These are phyloP conservation scores for Nibea albiflora DNA, from an alignment of 2,113 vertebrate genomes.

Conservation along the genomic window DNA sequence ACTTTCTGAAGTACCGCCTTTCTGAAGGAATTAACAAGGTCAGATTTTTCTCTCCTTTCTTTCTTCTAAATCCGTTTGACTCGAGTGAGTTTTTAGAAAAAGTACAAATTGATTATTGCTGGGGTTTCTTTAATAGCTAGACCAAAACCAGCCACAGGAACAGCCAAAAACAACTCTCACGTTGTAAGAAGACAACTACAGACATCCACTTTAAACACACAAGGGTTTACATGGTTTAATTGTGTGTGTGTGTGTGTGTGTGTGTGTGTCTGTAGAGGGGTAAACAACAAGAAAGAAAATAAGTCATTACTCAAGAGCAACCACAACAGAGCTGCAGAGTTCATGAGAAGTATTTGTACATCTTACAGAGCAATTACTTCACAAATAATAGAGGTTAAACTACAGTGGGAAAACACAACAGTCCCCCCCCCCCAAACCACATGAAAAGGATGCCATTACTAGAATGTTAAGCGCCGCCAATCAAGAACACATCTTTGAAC, in stretches of 20 bases:
- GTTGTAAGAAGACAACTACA: conserved; percentile 6
- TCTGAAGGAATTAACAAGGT: conserved; percentile 1
- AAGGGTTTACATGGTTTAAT: background rate
- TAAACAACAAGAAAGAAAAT: conserved; percentile 25
- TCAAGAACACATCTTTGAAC: conserved; percentile 63
- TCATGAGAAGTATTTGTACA: conserved; percentile 60
- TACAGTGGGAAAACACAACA: conserved; percentile 63
- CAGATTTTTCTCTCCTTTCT: background rate
- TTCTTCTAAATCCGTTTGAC: background rate
- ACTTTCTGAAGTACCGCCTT: conserved; percentile 16
- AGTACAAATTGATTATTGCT: background rate
- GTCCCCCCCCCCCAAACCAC: conserved; percentile 42
- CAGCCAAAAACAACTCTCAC: background rate
- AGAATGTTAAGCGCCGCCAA: conserved; percentile 48
- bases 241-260: background rate
- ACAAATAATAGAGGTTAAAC: conserved; percentile 60
- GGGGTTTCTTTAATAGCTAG: background rate
- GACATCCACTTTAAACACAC: background rate
- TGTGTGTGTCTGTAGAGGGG: background rate
- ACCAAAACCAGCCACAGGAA: conserved; percentile 8
- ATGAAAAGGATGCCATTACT: conserved; percentile 63
- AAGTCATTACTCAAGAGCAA: conserved; percentile 35
- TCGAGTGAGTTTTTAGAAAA: background rate
- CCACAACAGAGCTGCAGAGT: conserved; percentile 56
- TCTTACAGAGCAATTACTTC: conserved; percentile 49